Evolutionary conservation across 2,113 vertebrate genomes (phyloP).

Genomic region (Mustela nigripes): DNA sequence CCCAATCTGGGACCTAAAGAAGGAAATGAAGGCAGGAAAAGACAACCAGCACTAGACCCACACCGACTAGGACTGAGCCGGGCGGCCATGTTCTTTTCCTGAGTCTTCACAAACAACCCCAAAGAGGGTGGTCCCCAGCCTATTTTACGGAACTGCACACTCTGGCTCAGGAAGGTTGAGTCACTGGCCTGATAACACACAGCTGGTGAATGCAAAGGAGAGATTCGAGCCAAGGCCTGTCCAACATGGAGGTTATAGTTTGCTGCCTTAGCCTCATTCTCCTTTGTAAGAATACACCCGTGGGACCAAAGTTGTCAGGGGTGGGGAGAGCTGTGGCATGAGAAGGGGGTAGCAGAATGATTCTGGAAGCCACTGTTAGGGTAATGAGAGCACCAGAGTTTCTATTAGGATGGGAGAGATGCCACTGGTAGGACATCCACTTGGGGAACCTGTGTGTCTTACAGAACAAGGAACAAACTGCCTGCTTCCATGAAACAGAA

Average conservation of each 20-base stretch:
- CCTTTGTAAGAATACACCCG: neutral
- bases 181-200: neutral
- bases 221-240: neutral
- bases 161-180: neutral
- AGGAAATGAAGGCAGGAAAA: neutral
- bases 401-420: neutral
- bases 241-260: neutral
- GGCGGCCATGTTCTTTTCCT: neutral
- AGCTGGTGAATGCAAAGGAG: neutral
- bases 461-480: neutral
- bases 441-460: neutral
- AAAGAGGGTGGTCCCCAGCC: neutral
- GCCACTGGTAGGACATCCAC: neutral
- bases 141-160: neutral
- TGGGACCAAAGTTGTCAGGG: neutral
- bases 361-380: neutral
- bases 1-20: neutral
- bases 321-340: rapidly evolving
- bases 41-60: neutral
- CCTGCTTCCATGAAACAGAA: neutral
- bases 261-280: neutral
- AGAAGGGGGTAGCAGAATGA: neutral
- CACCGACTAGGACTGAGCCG: neutral
- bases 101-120: neutral
- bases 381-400: neutral